Evolutionary conservation across 1,140 invertebrate genomes (phyloP), one percentile per base, ranked within the genome.

Genomic region (Dendroctonus valens): DNA sequence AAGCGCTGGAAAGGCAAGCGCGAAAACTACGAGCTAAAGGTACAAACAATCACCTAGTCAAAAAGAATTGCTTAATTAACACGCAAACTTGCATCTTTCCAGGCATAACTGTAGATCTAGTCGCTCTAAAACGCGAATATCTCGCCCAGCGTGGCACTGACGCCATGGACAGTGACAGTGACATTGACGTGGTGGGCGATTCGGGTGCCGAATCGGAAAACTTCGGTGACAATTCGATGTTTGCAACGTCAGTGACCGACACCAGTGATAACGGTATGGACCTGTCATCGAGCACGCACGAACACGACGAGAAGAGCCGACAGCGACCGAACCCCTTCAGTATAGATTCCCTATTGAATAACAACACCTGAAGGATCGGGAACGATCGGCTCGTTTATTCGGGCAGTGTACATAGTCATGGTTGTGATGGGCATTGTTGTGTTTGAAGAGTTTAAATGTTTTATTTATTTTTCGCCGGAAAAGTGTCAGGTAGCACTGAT

Each of bases 1-100:
- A 98, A 81, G 92, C 94, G 69, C 84, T 97, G 68, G 94, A 97
- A 77, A 83, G 93, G 59, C 94, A 96, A 79, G 93, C 94, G 70
- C 84, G 92, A 70, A 95, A 96, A 78, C 83, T 96, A 67, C 88
- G 92, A 38, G 90, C 91, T 40, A 94, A 95, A 78, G 93, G 92
- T 62, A 62, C 38, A 41, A 26, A 26, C 26, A 1, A 3, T 26
- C 26, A 26, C 26, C 26, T 3, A 26, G 3, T 26, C 26, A 26
- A 26, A 26, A 26, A 26, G 1, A 26, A 26, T 26, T 26, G 26
- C 26, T 26, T 26, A 26, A 26, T 26, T 26, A 26, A 26, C 26
- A 26, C 26, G 26, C 26, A 26, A 26, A 26, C 26, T 26, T 26
- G 3, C 26, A 26, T 3, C 26, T 4, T 67, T 67, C 2, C 46